Evolutionary conservation across 1,140 invertebrate genomes (phyloP).

Genomic region (Drosophila navojoa): DNA sequence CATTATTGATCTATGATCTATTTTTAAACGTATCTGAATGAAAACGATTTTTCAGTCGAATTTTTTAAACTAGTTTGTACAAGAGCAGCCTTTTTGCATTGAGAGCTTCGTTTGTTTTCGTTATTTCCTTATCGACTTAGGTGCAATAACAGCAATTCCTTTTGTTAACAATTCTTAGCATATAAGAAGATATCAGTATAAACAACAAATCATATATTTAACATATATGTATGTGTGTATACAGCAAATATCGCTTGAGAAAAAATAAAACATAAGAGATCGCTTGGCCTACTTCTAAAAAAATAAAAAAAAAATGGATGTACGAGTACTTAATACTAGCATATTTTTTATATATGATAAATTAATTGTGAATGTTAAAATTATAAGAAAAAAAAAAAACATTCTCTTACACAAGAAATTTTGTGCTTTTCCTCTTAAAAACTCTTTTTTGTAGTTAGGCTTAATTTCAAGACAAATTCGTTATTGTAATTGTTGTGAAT

Average conservation of each 20-base stretch:
- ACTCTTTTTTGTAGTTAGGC: conserved; percentile 77
- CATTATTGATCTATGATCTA: conserved; percentile 35
- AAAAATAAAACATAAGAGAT: conserved; percentile 28
- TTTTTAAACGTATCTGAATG: not conserved
- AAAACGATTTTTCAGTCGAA: conserved; percentile 54
- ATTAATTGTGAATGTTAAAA: conserved; percentile 73
- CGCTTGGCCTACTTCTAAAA: conserved; percentile 53
- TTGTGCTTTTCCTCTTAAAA: conserved; percentile 74
- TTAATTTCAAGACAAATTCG: conserved; percentile 80
- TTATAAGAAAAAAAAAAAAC: conserved; percentile 19
- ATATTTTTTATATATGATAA: conserved; percentile 79
- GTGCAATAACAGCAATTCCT: conserved; percentile 68
- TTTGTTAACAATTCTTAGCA: conserved; percentile 65
- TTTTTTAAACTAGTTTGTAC: conserved; percentile 78
- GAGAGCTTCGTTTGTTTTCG: conserved; percentile 74
- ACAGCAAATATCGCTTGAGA: conserved; percentile 37
- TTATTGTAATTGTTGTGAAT: conserved; percentile 82
- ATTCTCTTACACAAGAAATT: conserved; percentile 31
- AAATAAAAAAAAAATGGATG: conserved; percentile 47
- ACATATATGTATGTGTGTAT: conserved; percentile 28
- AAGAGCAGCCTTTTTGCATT: conserved; percentile 74
- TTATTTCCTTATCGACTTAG: conserved; percentile 58
- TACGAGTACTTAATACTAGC: conserved; percentile 65
- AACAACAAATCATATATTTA: conserved; percentile 26
- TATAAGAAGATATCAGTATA: conserved; percentile 19